Evolutionary conservation across 37 sponge, comb jelly and placozoan genomes (phyloP).

Genomic region (Amphimedon queenslandica): DNA sequence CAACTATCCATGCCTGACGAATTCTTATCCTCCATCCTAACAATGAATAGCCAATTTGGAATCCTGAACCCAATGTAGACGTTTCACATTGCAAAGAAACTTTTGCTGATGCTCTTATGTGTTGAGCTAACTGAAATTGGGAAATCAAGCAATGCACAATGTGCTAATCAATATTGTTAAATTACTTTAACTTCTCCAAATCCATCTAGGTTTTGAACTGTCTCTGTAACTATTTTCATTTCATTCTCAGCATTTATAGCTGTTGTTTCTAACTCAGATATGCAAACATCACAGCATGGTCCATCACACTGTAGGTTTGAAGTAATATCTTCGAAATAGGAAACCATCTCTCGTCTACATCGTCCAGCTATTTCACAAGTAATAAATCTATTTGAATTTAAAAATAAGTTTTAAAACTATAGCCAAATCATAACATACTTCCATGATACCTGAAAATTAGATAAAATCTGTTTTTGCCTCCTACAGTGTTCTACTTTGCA

Average conservation of each 20-base stretch:
- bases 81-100: neutral
- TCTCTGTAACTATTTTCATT: conserved; percentile 5
- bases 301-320: neutral
- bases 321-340: conserved; percentile 9
- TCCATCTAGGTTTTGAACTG: conserved; percentile 15
- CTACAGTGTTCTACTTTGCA: conserved; percentile 1
- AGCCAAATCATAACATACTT: neutral
- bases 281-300: conserved; percentile 9
- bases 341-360: neutral
- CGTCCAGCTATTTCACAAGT: neutral
- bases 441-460: conserved; percentile 1
- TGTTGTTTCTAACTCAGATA: neutral
- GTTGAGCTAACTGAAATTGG: neutral
- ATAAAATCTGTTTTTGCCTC: neutral
- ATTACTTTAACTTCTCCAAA: conserved; percentile 39
- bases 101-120: neutral
- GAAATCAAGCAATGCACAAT: neutral
- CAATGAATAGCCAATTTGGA: too few relatives aligned
- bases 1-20: conserved; percentile 26
- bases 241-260: conserved; percentile 8
- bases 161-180: neutral
- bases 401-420: neutral
- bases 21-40: conserved; percentile 27
- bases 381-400: conserved; percentile 9
- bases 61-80: too few relatives aligned